phyloP scores from a whole-genome alignment of 2,113 vertebrate genomes.

The Peromyscus polionotus region DNA sequence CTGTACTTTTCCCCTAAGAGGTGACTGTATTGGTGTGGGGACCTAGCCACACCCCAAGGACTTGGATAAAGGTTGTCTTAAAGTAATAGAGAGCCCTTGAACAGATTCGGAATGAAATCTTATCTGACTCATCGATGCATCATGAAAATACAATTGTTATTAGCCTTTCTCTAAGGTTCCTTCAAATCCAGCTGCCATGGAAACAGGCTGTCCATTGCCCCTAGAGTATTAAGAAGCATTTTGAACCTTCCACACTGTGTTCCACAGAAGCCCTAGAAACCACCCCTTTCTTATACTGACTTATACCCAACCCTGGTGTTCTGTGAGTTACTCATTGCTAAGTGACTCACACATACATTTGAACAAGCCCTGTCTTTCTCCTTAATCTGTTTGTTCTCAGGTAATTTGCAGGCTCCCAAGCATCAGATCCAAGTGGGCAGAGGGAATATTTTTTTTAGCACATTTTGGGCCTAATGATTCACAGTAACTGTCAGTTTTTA shows the following conservation, averaged over 20 bases:
- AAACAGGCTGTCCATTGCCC: neutral
- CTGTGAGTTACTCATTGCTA: neutral
- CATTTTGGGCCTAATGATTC: neutral
- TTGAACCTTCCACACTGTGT: neutral
- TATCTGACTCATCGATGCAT: neutral
- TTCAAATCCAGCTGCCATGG: neutral
- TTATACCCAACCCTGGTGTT: neutral
- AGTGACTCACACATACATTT: neutral
- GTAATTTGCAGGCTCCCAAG: neutral
- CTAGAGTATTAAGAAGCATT: neutral
- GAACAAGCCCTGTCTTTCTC: neutral
- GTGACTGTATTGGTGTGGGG: neutral
- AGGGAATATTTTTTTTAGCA: neutral
- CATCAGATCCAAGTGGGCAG: neutral
- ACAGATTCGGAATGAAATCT: neutral
- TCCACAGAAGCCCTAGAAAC: neutral
- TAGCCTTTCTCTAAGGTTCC: neutral
- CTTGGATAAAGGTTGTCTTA: conserved; percentile 7
- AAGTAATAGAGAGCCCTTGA: neutral
- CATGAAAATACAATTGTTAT: neutral
- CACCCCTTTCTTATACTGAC: too few species aligned
- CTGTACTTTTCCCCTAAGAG: neutral
- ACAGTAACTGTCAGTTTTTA: neutral
- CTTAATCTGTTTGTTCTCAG: neutral
- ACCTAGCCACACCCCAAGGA: neutral